Percentiles rank a stretch among this genome's conserved stretches.
phyloP scores from a whole-genome alignment of 2,888 invertebrate genomes.

The Protodeltote pygarga region DNA sequence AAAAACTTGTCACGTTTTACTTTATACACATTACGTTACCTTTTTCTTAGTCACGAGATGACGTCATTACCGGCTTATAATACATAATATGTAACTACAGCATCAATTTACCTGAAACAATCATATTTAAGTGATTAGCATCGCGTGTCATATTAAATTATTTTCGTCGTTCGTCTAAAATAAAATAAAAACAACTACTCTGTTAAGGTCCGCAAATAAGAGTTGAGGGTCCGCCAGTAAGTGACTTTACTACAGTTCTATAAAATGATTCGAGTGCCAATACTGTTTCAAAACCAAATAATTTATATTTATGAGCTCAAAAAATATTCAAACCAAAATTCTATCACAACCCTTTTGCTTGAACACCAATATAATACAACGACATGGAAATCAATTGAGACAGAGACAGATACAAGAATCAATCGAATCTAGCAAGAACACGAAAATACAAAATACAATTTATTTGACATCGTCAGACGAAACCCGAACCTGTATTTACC shows the following conservation, averaged over 20 bases:
- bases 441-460: too few species aligned
- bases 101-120: constrained; percentile 48
- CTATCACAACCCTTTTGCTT: neutral
- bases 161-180: too few species aligned
- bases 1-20: too few species aligned
- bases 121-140: constrained; percentile 31
- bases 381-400: neutral
- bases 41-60: too few species aligned
- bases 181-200: too few species aligned
- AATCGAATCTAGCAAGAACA: neutral
- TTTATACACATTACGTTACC: too few species aligned
- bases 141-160: too few species aligned
- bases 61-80: neutral
- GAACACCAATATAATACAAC: neutral
- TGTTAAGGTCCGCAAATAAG: too few species aligned
- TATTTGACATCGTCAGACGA: too few species aligned
- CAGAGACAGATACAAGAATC: neutral
- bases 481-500: constrained; percentile 11
- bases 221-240: too few species aligned
- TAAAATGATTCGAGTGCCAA: too few species aligned
- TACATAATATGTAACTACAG: constrained; percentile 13
- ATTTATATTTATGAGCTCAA: constrained; percentile 18
- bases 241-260: too few species aligned
- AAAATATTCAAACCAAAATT: neutral
- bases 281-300: neutral